These are phyloP conservation scores for Dysmachus trigonus DNA, from an alignment of 2,888 invertebrate genomes.

Conservation along the genomic window DNA sequence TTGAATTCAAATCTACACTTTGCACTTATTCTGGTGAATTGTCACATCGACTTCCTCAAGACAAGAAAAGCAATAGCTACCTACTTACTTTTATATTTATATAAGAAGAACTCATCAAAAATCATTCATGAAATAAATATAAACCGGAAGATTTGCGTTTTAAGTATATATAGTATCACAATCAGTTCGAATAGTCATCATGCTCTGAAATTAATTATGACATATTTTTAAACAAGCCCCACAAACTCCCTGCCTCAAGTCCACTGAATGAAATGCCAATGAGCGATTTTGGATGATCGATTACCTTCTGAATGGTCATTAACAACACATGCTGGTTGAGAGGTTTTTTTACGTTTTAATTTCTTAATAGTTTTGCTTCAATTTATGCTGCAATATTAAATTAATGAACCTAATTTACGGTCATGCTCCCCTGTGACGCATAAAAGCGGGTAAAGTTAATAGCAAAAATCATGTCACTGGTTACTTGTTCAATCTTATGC, in stretches of 20 bases:
- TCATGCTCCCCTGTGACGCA: background rate
- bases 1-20: too few species aligned
- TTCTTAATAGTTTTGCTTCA: too few species aligned
- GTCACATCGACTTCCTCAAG: too few species aligned
- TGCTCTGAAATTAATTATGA: background rate
- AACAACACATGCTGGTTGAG: background rate
- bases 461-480: background rate
- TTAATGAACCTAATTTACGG: background rate
- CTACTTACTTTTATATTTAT: too few species aligned
- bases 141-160: too few species aligned
- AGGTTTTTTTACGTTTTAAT: background rate
- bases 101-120: too few species aligned
- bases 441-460: background rate
- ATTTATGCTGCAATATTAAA: background rate
- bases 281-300: background rate
- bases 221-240: background rate
- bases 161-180: background rate
- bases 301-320: background rate
- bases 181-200: background rate
- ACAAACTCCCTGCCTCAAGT: background rate
- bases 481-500: background rate
- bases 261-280: background rate
- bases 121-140: too few species aligned
- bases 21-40: too few species aligned
- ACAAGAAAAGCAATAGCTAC: too few species aligned